Base-by-base conservation (phyloP, 2,797 vertebrate species). In the Rhadinocentrus ornatus region DNA sequence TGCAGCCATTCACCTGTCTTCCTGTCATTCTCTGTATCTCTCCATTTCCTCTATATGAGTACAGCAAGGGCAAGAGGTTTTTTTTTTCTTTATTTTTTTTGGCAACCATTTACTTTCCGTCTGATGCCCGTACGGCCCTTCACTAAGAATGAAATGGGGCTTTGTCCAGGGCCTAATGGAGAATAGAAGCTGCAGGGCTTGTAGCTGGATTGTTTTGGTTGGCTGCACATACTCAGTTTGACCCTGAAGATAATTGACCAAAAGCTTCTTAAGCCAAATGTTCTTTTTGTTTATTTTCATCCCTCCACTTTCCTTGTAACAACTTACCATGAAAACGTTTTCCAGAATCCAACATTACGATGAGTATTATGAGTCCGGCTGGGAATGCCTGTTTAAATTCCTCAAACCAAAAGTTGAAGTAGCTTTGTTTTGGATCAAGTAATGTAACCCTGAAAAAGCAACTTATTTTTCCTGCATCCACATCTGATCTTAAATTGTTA, bases 181-280 rank as follows among this genome's bases (percentile, higher is more conserved):
- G 85, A 62, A 50, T 35, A 27, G 64, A 68, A 58, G 88, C 82
- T n/a, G 29, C 56, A 15, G 83, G 66, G 66, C 68, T 82, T 76
- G 73, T 86, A 83, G 68, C 69, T 27, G 65, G 56, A 66, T 78
- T 83, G 86, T 88, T 92, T 86, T 84, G 82, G 69, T 91, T 91
- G 88, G 88, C 89, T 29, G 62, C 71, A 77, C 71, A 69, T 56
- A 81, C 75, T 82, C 73, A 35, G 48, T 71, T 37, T 82, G 83
- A 89, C 86, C 88, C 76, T 82, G 85, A 86, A 81, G 82, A 83
- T 80, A 78, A 89, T 83, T 82, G 75, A 84, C 77, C 67, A 69
- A 77, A 76, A 84, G 59, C 69, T 46, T 69, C 65, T 64, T 0
- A 34, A 79, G 77, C 85, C 85, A 87, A 81, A 32, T 80, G 60